Evolutionary conservation across 2,797 vertebrate genomes (phyloP).

Genomic region (Eidolon dupreanum): DNA sequence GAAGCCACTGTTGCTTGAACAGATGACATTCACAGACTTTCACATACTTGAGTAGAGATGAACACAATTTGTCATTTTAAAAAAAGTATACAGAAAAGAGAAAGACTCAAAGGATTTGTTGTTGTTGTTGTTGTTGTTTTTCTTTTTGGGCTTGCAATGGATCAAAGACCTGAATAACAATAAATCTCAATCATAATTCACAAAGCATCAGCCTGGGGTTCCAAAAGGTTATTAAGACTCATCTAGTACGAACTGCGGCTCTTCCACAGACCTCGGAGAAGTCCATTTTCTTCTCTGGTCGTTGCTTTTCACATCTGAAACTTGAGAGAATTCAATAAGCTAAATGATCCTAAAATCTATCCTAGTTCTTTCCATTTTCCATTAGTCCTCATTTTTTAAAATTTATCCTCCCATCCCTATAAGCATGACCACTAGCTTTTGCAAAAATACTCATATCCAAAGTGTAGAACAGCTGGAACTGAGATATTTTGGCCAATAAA

Average conservation of each 20-base stretch:
- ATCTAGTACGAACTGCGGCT: background rate
- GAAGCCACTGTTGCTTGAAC: background rate
- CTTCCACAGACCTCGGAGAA: background rate
- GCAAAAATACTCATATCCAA: background rate
- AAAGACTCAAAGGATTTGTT: background rate
- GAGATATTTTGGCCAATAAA: background rate
- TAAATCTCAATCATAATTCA: background rate
- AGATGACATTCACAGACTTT: background rate
- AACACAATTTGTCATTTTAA: background rate
- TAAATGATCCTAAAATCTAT: background rate
- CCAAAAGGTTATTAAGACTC: background rate
- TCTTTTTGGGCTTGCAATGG: background rate
- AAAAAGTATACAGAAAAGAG: background rate
- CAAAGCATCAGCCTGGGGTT: background rate
- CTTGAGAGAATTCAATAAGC: background rate
- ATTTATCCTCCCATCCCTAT: background rate
- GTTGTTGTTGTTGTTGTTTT: rapidly evolving
- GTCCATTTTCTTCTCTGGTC: background rate
- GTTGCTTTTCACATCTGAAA: conserved; percentile 11
- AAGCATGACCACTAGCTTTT: background rate
- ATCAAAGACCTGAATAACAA: conserved; percentile 6
- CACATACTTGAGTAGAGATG: background rate
- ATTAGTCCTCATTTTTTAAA: background rate
- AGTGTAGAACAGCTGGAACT: background rate
- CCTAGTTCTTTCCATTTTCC: background rate